A percentile compares a stretch with the other conserved stretches of the same genome.
Conservation (phyloP, 2,797 vertebrate species). For the Phrynocephalus guinanensis region DNA sequence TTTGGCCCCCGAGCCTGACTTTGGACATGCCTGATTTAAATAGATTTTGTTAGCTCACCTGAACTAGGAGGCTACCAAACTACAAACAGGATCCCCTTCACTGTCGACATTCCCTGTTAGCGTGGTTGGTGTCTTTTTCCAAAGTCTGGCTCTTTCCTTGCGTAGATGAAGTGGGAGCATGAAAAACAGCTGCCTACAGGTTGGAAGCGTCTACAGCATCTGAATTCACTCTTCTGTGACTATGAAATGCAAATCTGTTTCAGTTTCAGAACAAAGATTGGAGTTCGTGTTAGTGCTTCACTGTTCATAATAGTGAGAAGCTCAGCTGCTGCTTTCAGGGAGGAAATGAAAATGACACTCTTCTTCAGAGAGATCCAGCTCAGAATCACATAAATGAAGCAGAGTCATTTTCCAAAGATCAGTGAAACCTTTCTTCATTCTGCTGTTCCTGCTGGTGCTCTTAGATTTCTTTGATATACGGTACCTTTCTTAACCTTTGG, state of each 20-base stretch:
- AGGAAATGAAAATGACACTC: background rate
- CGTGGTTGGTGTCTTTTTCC: background rate
- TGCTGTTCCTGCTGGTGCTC: background rate
- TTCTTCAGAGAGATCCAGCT: background rate
- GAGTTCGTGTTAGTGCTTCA: background rate
- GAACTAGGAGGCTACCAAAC: too few species aligned
- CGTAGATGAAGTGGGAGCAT: background rate
- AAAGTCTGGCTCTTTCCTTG: background rate
- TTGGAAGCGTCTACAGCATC: background rate
- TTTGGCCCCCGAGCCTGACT: too few species aligned
- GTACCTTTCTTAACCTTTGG: background rate
- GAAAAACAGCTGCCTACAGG: background rate
- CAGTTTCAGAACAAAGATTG: background rate
- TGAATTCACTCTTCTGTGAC: background rate
- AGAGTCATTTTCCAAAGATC: background rate
- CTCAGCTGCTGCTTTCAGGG: conserved; percentile 5
- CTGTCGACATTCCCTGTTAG: background rate
- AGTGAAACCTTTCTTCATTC: background rate
- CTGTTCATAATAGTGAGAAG: background rate
- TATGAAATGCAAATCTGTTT: conserved; percentile 4
- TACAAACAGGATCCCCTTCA: background rate
- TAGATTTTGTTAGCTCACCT: too few species aligned
- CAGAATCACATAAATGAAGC: background rate
- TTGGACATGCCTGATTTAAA: too few species aligned
- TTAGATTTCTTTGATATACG: background rate